Evolutionary conservation across 1,140 invertebrate genomes (phyloP).

Genomic region (Thaumetopoea pityocampa): DNA sequence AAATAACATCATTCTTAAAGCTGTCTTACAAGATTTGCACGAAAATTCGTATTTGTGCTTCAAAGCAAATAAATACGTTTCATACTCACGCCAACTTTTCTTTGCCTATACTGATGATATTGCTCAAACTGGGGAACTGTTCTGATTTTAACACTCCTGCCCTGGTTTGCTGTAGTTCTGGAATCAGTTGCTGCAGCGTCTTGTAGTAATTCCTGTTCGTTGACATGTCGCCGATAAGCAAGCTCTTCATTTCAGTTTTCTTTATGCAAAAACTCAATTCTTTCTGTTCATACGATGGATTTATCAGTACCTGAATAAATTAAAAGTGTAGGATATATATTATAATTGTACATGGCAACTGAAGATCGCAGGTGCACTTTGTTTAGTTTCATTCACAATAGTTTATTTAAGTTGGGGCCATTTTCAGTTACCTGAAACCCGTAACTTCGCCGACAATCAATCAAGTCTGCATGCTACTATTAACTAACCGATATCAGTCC

Average conservation of each 20-base stretch:
- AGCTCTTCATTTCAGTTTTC: conserved; percentile 84
- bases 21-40: conserved; percentile 82
- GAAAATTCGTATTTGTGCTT: too few species aligned
- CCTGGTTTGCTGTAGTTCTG: conserved; percentile 61
- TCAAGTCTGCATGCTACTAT: too few species aligned
- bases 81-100: conserved; percentile 75
- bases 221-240: conserved; percentile 82
- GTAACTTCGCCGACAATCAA: too few species aligned
- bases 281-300: conserved; percentile 86
- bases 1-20: too few species aligned
- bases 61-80: too few species aligned
- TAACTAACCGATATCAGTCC: conserved; percentile 87
- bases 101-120: conserved; percentile 76
- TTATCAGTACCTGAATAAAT: conserved; percentile 83
- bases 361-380: too few species aligned
- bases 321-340: neutral
- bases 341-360: too few species aligned
- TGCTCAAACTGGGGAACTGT: conserved; percentile 69
- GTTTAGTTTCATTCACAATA: too few species aligned
- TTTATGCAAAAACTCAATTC: conserved; percentile 90
- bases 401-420: too few species aligned
- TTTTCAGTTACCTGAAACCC: too few species aligned
- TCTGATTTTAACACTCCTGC: conserved; percentile 53
- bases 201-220: conserved; percentile 85
- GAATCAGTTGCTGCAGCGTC: conserved; percentile 77